Evolutionary conservation across 1,140 invertebrate genomes (phyloP).

Genomic region (Gryon sp.): DNA sequence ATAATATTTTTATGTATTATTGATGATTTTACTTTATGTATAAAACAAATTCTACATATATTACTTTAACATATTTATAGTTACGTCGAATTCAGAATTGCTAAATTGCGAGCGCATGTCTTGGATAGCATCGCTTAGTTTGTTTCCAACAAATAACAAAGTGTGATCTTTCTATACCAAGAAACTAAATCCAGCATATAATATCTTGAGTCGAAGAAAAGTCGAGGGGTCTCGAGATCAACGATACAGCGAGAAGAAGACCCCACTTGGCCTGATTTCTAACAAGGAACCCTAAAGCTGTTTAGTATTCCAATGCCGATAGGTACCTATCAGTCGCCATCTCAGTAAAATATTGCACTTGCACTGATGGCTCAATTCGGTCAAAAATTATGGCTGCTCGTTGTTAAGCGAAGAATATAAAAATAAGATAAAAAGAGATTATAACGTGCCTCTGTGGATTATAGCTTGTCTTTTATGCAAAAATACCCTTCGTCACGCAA

Average conservation of each 20-base stretch:
- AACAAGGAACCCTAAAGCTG: slow-evolving; percentile 68
- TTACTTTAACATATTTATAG: not conserved
- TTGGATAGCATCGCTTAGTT: not conserved
- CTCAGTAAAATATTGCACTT: slow-evolving; percentile 75
- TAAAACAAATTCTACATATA: no score
- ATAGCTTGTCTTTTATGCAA: slow-evolving; percentile 41
- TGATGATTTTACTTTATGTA: no score
- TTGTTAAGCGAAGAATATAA: slow-evolving; percentile 36
- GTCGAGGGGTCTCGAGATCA: slow-evolving; percentile 53
- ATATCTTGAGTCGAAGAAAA: slow-evolving; percentile 59
- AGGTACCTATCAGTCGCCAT: slow-evolving; percentile 72
- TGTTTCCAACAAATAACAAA: not conserved
- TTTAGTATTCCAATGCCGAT: slow-evolving; percentile 72
- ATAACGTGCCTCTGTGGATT: slow-evolving; percentile 47
- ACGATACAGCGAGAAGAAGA: slow-evolving; percentile 44
- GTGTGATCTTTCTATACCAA: slow-evolving; percentile 22
- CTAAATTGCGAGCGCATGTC: not conserved
- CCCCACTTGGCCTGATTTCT: slow-evolving; percentile 40
- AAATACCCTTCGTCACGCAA: slow-evolving; percentile 64
- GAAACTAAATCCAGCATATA: slow-evolving; percentile 27
- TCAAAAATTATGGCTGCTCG: slow-evolving; percentile 67
- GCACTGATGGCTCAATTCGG: slow-evolving; percentile 74
- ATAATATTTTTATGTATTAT: no score
- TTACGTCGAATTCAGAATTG: not conserved
- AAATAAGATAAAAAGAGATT: slow-evolving; percentile 43